A percentile compares a stretch with the other conserved stretches of the same genome.
These are phyloP conservation scores for Plebejus melissa DNA, from an alignment of 2,888 invertebrate genomes.

Conservation along the genomic window DNA sequence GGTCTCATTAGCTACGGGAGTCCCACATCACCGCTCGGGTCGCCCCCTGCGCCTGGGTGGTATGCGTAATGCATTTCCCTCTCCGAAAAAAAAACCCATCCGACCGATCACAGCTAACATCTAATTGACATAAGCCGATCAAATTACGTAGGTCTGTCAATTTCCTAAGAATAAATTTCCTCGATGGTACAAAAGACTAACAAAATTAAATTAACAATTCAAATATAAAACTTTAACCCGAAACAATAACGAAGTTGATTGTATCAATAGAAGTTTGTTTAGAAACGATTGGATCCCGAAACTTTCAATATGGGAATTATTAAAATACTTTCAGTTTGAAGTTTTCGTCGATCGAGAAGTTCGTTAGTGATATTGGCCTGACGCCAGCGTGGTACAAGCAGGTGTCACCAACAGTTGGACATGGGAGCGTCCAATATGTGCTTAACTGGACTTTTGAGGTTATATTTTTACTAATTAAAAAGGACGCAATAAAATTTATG, in stretches of 20 bases:
- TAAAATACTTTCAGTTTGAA: slow-evolving; percentile 22
- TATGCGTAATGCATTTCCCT: no score
- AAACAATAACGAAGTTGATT: slow-evolving; percentile 1
- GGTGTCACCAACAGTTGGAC: neutral
- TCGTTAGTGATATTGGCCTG: slow-evolving; percentile 14
- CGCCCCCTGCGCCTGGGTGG: no score
- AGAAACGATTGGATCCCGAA: neutral
- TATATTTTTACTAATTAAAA: no score
- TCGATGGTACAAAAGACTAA: neutral
- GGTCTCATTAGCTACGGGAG: no score
- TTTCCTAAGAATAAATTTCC: no score
- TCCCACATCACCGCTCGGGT: no score
- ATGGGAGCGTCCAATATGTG: neutral
- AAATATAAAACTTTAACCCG: neutral
- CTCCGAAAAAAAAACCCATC: no score
- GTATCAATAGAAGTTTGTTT: slow-evolving; percentile 17
- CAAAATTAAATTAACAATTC: neutral
- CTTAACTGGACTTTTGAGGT: neutral
- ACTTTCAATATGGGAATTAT: slow-evolving; percentile 24
- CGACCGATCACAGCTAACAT: no score
- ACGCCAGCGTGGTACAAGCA: neutral
- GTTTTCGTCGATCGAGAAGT: neutral
- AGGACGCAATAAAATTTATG: no score
- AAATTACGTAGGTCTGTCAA: no score
- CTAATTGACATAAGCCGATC: no score